Base-by-base conservation (phyloP, 2,113 vertebrate species). In the Vulpes ferrilata region DNA sequence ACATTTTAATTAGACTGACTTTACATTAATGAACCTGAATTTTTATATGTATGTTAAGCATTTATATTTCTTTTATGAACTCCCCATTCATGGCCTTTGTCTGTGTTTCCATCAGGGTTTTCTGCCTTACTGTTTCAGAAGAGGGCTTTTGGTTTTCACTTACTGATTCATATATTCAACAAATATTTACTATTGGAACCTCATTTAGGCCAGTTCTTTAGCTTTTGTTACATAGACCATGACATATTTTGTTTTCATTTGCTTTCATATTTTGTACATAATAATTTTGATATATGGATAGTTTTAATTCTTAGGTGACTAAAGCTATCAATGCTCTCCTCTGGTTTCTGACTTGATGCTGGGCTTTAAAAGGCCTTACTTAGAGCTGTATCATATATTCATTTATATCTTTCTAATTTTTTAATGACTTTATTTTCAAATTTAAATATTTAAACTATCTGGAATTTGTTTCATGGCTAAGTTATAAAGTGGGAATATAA, bases 41-140 rank as follows among this genome's bases (percentile, higher is more conserved):
- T 67, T 87, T 78, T 82, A 38, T n/a, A 55, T 43, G 19, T 43
- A 38, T 60, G 38, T 53, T 78, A 27, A 65, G 25, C 12, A 88
- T 30, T 60, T 91, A 4, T 67, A 59, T 55, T 48, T 95, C 51
- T 87, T 91, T 88, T 60, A 6, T 92, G 82, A 95, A 92, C 78
- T 62, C 11, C 32, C n/a, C 48, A 53, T 76, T 81, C 43, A 65
- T 67, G 30, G 32, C 35, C 59, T 67, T 76, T 17, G 53, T 60
- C 59, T 74, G 57, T 5, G 7, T 51, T 90, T 79, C 53, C 48
- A 48, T 2, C 79, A 35, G 15, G 38, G 4, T 22, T 73, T 51
- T 9, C 15, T 51, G 51, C 43, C 27, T 94, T 73, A 59, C 43
- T 85, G 53, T 81, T 94, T 87, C 19, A 15, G 16, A 90, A 60